Evolutionary conservation across 2,888 invertebrate species (phyloP).

Genomic region (Azorinus chamasolen): DNA sequence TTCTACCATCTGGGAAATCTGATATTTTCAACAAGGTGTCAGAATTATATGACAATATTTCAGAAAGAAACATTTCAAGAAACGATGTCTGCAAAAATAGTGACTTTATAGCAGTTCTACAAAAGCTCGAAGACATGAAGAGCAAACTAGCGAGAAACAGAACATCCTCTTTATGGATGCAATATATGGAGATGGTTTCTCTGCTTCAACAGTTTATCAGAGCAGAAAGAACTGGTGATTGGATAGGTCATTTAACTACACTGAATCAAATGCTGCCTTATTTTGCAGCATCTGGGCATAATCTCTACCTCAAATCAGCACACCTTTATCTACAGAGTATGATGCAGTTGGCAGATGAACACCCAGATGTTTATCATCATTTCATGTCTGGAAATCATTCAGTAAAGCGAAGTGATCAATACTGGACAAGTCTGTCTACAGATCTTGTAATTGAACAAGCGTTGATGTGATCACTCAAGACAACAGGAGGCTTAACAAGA

Average conservation of each 20-base stretch:
- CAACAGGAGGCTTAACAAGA: conserved; percentile 56
- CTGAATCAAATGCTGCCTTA: conserved; percentile 21
- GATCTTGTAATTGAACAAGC: conserved; percentile 38
- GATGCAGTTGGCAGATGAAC: background rate
- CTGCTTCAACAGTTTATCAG: conserved; percentile 53
- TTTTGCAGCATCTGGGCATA: conserved; percentile 2
- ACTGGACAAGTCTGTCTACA: conserved; percentile 34
- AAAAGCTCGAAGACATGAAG: background rate
- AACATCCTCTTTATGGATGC: conserved; percentile 55
- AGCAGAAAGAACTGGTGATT: conserved; percentile 47
- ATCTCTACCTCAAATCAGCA: conserved; percentile 30
- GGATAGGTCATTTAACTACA: conserved; percentile 21
- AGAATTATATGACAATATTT: too few species aligned
- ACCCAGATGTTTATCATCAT: background rate
- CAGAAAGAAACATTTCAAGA: too few species aligned
- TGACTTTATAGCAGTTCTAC: background rate
- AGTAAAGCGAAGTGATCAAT: conserved; percentile 13
- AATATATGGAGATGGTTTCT: conserved; percentile 65
- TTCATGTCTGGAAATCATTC: conserved; percentile 2
- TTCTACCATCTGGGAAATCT: too few species aligned
- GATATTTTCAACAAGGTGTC: too few species aligned
- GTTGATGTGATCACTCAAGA: conserved; percentile 59
- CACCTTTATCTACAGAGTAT: conserved; percentile 51
- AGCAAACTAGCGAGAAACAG: background rate
- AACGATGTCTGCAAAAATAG: too few species aligned